A percentile compares a stretch with the other conserved stretches of the same genome.
Conservation (phyloP, 2,888 invertebrate species). For the Drosophila nr. medialis region DNA sequence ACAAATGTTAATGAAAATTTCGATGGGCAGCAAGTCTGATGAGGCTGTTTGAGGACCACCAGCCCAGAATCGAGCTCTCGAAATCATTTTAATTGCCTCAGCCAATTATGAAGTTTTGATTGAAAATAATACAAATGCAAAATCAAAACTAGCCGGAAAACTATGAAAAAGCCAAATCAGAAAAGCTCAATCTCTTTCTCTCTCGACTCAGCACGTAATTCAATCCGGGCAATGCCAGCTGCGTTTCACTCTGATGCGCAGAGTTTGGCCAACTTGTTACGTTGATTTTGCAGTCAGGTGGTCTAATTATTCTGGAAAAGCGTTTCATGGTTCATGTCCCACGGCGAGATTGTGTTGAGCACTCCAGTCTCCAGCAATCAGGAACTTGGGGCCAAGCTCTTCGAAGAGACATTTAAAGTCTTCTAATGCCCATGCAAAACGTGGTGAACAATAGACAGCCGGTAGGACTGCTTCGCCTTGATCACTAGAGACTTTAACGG, state of each 20-base stretch:
- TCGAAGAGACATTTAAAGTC: no score
- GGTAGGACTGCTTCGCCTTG: no score
- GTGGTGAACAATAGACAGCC: no score
- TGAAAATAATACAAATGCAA: conserved; percentile 28
- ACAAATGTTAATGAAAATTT: conserved; percentile 59
- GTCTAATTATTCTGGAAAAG: conserved; percentile 67
- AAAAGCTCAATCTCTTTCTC: conserved; percentile 5
- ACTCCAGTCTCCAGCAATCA: no score
- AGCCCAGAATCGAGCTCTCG: conserved; percentile 1
- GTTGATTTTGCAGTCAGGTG: conserved; percentile 38
- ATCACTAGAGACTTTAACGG: no score
- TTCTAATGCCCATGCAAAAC: no score
- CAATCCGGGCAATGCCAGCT: conserved; percentile 59
- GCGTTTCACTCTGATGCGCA: conserved; percentile 14
- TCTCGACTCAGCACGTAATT: conserved; percentile 57
- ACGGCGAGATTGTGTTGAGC: no score
- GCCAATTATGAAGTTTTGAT: conserved; percentile 64
- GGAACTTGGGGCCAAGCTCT: no score
- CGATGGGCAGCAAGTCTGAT: conserved; percentile 11
- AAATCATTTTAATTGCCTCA: conserved; percentile 60
- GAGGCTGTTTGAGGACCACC: conserved; percentile 13
- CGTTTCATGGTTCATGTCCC: conserved; percentile 60
- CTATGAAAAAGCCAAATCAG: conserved; percentile 21
- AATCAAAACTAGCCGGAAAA: conserved; percentile 44
- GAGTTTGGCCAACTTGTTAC: conserved; percentile 27